These are phyloP conservation scores for Gambusia affinis DNA, from an alignment of 2,113 vertebrate species.

Conservation along the genomic window DNA sequence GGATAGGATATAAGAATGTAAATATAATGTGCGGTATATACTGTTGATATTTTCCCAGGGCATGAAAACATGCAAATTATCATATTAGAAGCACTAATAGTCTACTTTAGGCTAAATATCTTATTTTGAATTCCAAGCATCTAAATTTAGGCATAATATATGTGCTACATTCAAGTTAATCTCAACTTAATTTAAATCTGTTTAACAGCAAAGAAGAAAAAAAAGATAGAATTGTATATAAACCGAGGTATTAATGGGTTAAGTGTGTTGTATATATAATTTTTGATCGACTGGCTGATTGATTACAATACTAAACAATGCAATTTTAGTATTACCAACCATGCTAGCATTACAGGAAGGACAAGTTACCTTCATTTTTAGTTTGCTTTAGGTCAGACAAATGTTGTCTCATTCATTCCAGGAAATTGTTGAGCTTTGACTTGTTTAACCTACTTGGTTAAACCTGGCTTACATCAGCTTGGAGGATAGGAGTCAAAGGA, in stretches of 20 bases:
- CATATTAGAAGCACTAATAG: background rate
- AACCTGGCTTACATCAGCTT: background rate
- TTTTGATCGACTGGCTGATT: background rate
- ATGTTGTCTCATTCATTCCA: background rate
- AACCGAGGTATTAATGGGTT: background rate
- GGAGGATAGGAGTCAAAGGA: conserved; percentile 13
- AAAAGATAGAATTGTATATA: background rate
- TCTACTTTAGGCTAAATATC: background rate
- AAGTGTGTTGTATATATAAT: too few relatives aligned
- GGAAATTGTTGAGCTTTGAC: conserved; percentile 8
- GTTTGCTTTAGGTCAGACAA: conserved; percentile 6
- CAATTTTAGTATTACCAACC: too few relatives aligned
- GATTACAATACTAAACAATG: background rate
- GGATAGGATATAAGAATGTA: background rate
- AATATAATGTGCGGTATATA: background rate
- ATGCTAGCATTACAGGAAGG: background rate
- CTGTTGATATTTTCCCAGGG: background rate
- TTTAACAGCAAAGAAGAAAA: background rate
- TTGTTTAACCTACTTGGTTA: conserved; percentile 3
- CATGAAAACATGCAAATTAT: background rate
- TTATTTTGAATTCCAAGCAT: background rate
- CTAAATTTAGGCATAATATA: background rate
- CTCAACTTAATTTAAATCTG: background rate
- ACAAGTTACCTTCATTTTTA: background rate
- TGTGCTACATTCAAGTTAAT: background rate